Evolutionary conservation across 2,797 vertebrate species (phyloP).

Genomic region (Paramormyrops hopkinsi): DNA sequence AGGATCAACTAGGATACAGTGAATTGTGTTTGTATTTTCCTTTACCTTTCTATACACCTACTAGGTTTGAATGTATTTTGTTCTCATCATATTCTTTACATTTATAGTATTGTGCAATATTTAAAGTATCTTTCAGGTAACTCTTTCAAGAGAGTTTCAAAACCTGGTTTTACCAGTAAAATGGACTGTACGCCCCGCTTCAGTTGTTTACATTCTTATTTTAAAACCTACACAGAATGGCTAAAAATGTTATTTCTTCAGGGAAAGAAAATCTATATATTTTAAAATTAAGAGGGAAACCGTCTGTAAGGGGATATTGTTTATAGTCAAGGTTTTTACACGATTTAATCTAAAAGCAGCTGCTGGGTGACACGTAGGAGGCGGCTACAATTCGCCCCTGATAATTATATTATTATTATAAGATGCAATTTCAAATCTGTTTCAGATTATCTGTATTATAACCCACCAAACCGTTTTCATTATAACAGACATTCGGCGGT

Average conservation of each 20-base stretch:
- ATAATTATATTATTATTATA: neutral
- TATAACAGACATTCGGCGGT: neutral
- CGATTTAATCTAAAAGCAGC: constrained; percentile 21
- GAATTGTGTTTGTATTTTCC: neutral
- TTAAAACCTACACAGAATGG: neutral
- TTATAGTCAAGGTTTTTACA: constrained; percentile 5
- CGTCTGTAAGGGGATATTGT: constrained; percentile 14
- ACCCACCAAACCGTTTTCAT: neutral
- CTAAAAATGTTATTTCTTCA: constrained; percentile 9
- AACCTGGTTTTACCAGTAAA: neutral
- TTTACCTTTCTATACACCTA: neutral
- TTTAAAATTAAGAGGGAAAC: constrained; percentile 9
- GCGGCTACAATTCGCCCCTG: neutral
- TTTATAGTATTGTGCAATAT: neutral
- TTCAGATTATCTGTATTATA: neutral
- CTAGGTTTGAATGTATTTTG: neutral
- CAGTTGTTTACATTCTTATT: neutral
- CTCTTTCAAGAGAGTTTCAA: neutral
- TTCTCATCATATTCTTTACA: neutral
- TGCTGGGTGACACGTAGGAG: constrained; percentile 4
- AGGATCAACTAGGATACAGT: neutral
- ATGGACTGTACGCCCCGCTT: neutral
- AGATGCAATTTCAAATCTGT: neutral
- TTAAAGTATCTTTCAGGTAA: neutral
- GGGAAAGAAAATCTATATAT: neutral